Evolutionary conservation across 2,113 vertebrate genomes (phyloP).

Genomic region (Cephalopholis sonnerati): DNA sequence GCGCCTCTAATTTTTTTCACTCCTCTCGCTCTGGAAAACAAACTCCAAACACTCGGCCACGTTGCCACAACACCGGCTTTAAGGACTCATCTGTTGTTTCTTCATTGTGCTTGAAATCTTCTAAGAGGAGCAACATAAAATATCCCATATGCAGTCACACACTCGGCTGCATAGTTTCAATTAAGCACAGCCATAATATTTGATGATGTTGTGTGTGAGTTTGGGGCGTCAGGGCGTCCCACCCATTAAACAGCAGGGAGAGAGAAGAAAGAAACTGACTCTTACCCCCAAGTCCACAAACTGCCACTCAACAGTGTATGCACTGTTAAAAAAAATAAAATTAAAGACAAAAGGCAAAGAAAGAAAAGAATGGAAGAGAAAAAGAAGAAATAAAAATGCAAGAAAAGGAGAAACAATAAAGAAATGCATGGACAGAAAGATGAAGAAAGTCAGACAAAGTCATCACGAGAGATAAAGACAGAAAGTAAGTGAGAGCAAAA

Average conservation of each 20-base stretch:
- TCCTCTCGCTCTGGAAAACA: conserved; percentile 35
- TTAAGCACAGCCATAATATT: conserved; percentile 71
- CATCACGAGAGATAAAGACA: not conserved
- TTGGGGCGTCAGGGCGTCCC: conserved; percentile 41
- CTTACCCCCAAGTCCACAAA: conserved; percentile 26
- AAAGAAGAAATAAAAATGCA: not conserved
- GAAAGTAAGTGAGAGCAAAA: not conserved
- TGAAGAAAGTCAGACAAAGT: not conserved
- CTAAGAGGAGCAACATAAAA: conserved; percentile 67
- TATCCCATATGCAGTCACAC: conserved; percentile 57
- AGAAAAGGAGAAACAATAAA: not conserved
- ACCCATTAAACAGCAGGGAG: conserved; percentile 65
- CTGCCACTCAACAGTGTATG: not conserved
- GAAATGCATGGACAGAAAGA: not conserved
- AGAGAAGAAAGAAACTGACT: conserved; percentile 4
- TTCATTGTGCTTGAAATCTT: conserved; percentile 68
- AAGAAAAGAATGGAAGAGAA: not conserved
- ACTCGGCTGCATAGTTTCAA: conserved; percentile 65
- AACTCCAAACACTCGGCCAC: conserved; percentile 54
- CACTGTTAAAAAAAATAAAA: not conserved
- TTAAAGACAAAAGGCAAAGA: not conserved
- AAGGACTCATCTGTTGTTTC: conserved; percentile 63
- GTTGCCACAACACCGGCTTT: conserved; percentile 66
- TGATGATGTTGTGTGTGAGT: conserved; percentile 67
- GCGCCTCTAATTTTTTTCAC: conserved; percentile 5